Evolutionary conservation across 2,797 vertebrate genomes (phyloP).

Genomic region (Carapus acus): DNA sequence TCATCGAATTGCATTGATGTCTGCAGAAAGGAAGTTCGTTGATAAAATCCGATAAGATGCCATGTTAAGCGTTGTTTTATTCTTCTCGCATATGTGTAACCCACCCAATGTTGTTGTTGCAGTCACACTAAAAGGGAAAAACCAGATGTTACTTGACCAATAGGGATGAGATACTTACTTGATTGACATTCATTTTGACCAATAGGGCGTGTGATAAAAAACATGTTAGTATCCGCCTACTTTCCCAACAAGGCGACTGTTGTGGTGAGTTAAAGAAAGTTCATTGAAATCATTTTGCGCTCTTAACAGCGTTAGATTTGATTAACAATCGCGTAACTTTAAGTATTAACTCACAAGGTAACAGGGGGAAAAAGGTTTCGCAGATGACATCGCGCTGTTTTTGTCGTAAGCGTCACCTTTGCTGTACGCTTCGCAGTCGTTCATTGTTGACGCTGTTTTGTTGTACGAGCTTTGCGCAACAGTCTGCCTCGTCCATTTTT

Average conservation of each 20-base stretch:
- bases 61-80: not conserved
- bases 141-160: conserved; percentile 37
- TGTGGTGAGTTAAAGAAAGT: conserved; percentile 69
- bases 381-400: conserved; percentile 48
- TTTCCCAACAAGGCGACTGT: conserved; percentile 60
- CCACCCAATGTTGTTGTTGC: conserved; percentile 27
- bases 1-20: no score
- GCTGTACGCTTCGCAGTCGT: conserved; percentile 34
- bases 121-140: conserved; percentile 6
- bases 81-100: conserved; percentile 3
- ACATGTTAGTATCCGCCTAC: conserved; percentile 48
- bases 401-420: conserved; percentile 17
- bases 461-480: conserved; percentile 48
- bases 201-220: conserved; percentile 31
- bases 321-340: not conserved
- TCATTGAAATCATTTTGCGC: conserved; percentile 55
- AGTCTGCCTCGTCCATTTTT: conserved; percentile 17
- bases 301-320: conserved; percentile 34
- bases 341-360: not conserved
- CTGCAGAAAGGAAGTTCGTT: not conserved
- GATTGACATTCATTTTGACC: conserved; percentile 27
- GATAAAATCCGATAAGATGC: not conserved
- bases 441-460: conserved; percentile 66
- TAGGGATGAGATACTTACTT: not conserved
- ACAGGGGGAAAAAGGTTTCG: not conserved